Conservation (phyloP, 1,140 invertebrate species). For the Diachasma alloeum region DNA sequence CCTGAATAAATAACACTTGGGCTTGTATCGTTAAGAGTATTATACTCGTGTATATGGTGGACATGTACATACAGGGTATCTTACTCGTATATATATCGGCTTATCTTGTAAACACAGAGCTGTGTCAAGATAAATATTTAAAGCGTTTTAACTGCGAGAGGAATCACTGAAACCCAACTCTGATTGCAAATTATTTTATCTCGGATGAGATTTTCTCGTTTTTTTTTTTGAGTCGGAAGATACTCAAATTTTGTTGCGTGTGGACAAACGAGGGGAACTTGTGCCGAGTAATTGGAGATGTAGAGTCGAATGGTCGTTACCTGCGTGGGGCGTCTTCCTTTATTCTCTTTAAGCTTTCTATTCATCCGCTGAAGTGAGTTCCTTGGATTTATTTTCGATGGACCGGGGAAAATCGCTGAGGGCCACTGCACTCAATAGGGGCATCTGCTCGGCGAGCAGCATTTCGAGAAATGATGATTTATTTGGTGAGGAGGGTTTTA, state of each 20-base stretch:
- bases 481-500: neutral
- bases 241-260: neutral
- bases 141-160: constrained; percentile 6
- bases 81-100: constrained; percentile 27
- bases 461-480: neutral
- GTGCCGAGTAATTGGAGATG: constrained; percentile 10
- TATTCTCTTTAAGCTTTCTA: neutral
- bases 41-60: constrained; percentile 5
- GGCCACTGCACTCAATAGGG: neutral
- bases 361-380: neutral
- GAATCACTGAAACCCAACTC: neutral
- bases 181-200: constrained; percentile 13
- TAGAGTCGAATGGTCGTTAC: neutral
- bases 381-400: neutral
- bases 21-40: constrained; percentile 15
- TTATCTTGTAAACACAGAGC: constrained; percentile 31
- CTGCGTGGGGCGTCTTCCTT: neutral
- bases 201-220: neutral
- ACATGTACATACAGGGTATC: constrained; percentile 20
- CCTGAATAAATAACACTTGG: constrained; percentile 28
- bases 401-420: neutral
- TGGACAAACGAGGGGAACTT: neutral
- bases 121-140: constrained; percentile 28
- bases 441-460: neutral
- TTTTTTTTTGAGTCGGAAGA: neutral